Base-by-base conservation (phyloP, 2,888 invertebrate species). In the Cylloceria caligata region DNA sequence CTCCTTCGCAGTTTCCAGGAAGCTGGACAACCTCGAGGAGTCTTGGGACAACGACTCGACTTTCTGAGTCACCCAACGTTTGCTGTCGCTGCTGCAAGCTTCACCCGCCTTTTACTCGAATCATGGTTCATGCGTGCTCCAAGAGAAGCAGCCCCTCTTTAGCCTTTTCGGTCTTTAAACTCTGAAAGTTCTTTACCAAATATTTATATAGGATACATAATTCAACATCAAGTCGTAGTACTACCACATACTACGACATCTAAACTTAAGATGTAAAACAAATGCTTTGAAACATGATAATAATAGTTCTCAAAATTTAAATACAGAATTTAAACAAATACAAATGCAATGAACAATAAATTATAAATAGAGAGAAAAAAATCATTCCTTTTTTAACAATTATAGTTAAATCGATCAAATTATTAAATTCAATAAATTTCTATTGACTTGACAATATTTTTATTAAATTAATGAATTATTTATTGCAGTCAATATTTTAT, bases 1-100 rank as follows among this genome's bases (percentile, higher is more conserved):
- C 80, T 85, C 83, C 77, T 78, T 73, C 73, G 72, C 68, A 67
- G 73, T 84, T 86, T 86, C 85, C 84, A 86, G 80, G 85, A 84
- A 86, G 83, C 74, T 86, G 84, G 83, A 83, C 75, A 73, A 79
- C 80, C 65, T 80, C 71, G 72, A 79, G 62, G 55, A 75, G 47
- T 67, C 78, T 67, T 71, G 82, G 52, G 55, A 82, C 82, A 78
- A 81, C 78, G 71, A 71, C 71, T 77, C 62, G 69, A 27, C 73
- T 3, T 16, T 62, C 64, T 81, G 82, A 82, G 67, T 82, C 82
- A 79, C 72, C 71, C 69, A 27, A 30, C 24, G 21, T 30, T 27
- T 27, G 16, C 39, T 62, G 68, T 21, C 30, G 68, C n/a, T 57
- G 57, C 24, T 16, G 45, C 57, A 60, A 81, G 68, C 47, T 39